Conservation (phyloP, 92 coral and sea anemone genomes). For the Phenganax stokvisi region DNA sequence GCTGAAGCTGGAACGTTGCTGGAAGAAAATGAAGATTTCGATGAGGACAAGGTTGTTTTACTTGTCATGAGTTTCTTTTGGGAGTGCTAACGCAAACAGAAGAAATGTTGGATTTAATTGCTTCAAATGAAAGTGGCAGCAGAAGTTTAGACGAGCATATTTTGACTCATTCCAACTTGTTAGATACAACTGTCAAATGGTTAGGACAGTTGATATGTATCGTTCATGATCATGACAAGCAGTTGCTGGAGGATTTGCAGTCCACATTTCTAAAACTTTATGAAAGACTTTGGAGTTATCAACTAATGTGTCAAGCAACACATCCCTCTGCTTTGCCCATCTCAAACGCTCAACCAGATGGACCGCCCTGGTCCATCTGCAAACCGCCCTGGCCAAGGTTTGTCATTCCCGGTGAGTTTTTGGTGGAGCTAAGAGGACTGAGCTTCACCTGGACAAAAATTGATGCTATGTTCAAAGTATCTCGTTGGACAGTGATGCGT, state of each 20-base stretch:
- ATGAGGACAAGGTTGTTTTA: constrained; percentile 2
- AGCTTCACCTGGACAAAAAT: constrained; percentile 52
- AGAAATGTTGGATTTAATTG: constrained; percentile 28
- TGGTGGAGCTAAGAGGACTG: constrained; percentile 46
- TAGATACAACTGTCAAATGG: constrained; percentile 47
- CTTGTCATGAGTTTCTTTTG: constrained; percentile 33
- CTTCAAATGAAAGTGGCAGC: not conserved
- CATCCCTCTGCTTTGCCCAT: constrained; percentile 23
- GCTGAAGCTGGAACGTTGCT: constrained; percentile 9
- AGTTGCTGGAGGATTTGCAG: constrained; percentile 13
- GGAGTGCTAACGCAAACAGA: constrained; percentile 42
- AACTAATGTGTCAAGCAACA: constrained; percentile 3
- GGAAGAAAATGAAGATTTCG: constrained; percentile 15
- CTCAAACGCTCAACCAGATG: constrained; percentile 1
- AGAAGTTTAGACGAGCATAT: constrained; percentile 18
- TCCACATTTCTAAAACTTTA: constrained; percentile 19
- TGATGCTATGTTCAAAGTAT: constrained; percentile 44
- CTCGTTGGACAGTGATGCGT: constrained; percentile 55
- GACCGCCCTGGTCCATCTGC: no score
- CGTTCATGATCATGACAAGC: constrained; percentile 40
- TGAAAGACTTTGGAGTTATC: constrained; percentile 23
- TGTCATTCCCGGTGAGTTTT: constrained; percentile 38
- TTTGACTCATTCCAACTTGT: constrained; percentile 47
- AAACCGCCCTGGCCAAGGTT: constrained; percentile 47
- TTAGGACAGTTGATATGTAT: constrained; percentile 32